Conservation (phyloP, 1,140 invertebrate species). For the Monochamus saltuarius region DNA sequence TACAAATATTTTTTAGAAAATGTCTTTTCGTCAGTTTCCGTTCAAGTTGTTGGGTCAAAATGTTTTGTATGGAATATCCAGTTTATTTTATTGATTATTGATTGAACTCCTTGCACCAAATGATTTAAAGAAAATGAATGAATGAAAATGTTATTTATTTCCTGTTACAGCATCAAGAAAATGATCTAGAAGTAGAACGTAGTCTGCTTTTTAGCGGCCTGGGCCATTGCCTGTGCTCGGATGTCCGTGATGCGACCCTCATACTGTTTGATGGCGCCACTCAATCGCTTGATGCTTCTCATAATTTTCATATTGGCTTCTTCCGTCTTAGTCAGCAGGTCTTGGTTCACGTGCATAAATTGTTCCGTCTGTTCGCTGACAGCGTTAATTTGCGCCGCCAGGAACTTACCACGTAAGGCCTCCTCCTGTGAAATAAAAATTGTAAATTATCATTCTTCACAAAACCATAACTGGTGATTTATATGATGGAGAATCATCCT, state of each 20-base stretch:
- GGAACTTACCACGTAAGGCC: conserved; percentile 40
- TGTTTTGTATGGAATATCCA: too few relatives aligned
- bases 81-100: too few relatives aligned
- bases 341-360: conserved; percentile 41
- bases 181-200: conserved; percentile 7
- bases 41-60: too few relatives aligned
- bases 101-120: conserved; percentile 10
- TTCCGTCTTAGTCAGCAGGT: conserved; percentile 42
- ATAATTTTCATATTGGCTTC: conserved; percentile 44
- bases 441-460: neutral
- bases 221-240: neutral
- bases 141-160: too few relatives aligned
- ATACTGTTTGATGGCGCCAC: conserved; percentile 30
- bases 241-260: conserved; percentile 22
- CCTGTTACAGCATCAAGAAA: too few relatives aligned
- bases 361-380: conserved; percentile 40
- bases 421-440: conserved; percentile 34
- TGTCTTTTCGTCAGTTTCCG: too few relatives aligned
- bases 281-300: conserved; percentile 44
- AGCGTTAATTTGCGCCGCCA: conserved; percentile 46
- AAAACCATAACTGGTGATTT: neutral
- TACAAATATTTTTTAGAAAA: too few relatives aligned
- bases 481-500: neutral
- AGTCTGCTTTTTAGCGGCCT: neutral
- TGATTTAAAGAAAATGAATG: neutral